These are phyloP conservation scores for Philotrypesis tridentata DNA, from an alignment of 1,140 invertebrate species.

Conservation along the genomic window DNA sequence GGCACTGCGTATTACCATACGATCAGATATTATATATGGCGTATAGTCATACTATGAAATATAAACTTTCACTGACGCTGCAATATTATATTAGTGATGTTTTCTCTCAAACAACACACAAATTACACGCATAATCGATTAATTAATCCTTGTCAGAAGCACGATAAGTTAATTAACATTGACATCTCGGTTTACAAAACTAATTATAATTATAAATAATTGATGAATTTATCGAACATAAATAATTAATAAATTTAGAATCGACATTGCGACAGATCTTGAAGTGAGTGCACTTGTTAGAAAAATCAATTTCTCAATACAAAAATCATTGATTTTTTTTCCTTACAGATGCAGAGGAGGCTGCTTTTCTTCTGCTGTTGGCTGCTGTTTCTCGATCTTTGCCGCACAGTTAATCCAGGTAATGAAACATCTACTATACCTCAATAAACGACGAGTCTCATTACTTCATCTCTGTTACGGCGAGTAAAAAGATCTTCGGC, in stretches of 20 bases:
- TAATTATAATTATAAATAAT: neutral
- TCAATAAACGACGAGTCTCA: slow-evolving; percentile 4
- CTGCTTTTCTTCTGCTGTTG: slow-evolving; percentile 72
- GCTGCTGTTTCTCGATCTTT: slow-evolving; percentile 72
- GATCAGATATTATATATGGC: neutral
- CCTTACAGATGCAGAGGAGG: slow-evolving; percentile 71
- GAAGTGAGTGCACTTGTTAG: neutral
- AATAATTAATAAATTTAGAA: neutral
- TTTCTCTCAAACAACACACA: neutral
- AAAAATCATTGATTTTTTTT: neutral
- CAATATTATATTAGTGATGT: neutral
- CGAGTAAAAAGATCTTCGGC: neutral
- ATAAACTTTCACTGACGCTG: neutral
- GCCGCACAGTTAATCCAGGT: slow-evolving; percentile 73
- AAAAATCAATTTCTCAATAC: neutral
- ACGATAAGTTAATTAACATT: neutral
- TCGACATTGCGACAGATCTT: neutral
- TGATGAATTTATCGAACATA: too few relatives aligned
- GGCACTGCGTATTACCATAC: neutral
- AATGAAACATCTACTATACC: slow-evolving; percentile 46
- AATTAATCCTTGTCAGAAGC: neutral
- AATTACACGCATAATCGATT: neutral
- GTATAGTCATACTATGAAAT: too few relatives aligned
- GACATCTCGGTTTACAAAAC: neutral
- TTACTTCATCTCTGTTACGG: neutral